These are phyloP conservation scores for Caenorhabditis becei DNA, from an alignment of 2,888 invertebrate species.

Conservation along the genomic window DNA sequence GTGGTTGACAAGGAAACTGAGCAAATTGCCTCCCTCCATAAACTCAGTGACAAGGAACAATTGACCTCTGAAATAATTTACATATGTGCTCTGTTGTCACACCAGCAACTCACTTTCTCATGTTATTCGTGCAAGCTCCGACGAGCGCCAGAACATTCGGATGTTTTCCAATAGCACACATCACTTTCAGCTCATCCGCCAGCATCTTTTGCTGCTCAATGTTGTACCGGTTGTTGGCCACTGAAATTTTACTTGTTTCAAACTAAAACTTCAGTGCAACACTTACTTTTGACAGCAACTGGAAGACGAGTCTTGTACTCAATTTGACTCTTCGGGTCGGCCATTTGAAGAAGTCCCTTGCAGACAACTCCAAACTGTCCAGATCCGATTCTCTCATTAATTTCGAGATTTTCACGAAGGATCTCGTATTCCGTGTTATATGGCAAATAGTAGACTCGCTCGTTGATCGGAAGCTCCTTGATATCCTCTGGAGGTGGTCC, in stretches of 20 bases:
- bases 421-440: conserved; percentile 62
- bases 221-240: conserved; percentile 47
- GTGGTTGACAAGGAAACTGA: conserved; percentile 48
- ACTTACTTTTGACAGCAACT: conserved; percentile 71
- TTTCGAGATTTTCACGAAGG: conserved; percentile 43
- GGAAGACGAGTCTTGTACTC: conserved; percentile 50
- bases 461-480: conserved; percentile 62
- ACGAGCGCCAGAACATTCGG: conserved; percentile 71
- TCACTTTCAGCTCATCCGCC: conserved; percentile 70
- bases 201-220: conserved; percentile 63
- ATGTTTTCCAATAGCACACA: conserved; percentile 69
- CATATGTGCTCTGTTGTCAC: too few species aligned
- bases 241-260: too few species aligned
- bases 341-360: conserved; percentile 59
- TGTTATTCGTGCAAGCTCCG: conserved; percentile 67
- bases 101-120: conserved; percentile 62
- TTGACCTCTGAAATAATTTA: conserved; percentile 70
- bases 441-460: conserved; percentile 54
- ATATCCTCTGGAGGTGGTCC: conserved; percentile 39
- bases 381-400: conserved; percentile 54
- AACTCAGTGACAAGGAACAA: conserved; percentile 66
- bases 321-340: conserved; percentile 48
- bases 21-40: conserved; percentile 63
- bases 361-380: conserved; percentile 70
- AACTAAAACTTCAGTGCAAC: too few species aligned